Conservation (phyloP, 2,113 vertebrate species). For the Taurulus bubalis region DNA sequence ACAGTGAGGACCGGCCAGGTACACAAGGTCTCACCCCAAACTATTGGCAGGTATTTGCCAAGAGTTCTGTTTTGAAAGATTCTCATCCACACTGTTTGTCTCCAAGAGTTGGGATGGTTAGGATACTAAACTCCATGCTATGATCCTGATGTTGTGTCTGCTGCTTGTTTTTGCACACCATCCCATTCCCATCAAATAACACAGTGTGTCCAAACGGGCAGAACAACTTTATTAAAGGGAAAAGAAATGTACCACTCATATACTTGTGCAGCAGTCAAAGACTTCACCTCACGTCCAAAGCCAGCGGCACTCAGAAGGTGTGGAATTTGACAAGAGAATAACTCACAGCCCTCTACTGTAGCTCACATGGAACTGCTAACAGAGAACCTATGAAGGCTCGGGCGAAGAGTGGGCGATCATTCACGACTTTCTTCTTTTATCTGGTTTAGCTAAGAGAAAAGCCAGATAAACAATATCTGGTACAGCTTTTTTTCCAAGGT, state of each 20-base stretch:
- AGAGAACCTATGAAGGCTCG: constrained; percentile 58
- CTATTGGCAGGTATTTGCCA: constrained; percentile 44
- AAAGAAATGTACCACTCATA: constrained; percentile 40
- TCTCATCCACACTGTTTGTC: constrained; percentile 33
- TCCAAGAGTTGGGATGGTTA: background rate
- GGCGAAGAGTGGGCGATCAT: constrained; percentile 66
- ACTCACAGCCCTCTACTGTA: constrained; percentile 70
- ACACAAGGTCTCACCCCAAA: constrained; percentile 29
- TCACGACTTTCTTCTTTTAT: constrained; percentile 74
- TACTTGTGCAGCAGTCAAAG: constrained; percentile 35
- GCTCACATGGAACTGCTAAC: constrained; percentile 70
- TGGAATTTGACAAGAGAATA: constrained; percentile 76
- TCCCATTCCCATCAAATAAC: background rate
- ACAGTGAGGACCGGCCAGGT: constrained; percentile 17
- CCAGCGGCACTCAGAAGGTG: constrained; percentile 66
- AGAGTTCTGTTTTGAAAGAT: constrained; percentile 30
- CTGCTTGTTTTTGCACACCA: background rate
- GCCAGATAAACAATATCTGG: constrained; percentile 75
- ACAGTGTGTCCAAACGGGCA: background rate
- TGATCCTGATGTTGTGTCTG: background rate
- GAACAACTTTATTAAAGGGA: constrained; percentile 35
- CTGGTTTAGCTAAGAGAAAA: constrained; percentile 70
- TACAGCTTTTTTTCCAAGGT: constrained; percentile 59
- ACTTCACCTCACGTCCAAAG: constrained; percentile 37
- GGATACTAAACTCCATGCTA: background rate